Percentiles rank a stretch among this genome's conserved stretches.
Conservation (phyloP, 2,888 invertebrate species). For the Lysandra bellargus region DNA sequence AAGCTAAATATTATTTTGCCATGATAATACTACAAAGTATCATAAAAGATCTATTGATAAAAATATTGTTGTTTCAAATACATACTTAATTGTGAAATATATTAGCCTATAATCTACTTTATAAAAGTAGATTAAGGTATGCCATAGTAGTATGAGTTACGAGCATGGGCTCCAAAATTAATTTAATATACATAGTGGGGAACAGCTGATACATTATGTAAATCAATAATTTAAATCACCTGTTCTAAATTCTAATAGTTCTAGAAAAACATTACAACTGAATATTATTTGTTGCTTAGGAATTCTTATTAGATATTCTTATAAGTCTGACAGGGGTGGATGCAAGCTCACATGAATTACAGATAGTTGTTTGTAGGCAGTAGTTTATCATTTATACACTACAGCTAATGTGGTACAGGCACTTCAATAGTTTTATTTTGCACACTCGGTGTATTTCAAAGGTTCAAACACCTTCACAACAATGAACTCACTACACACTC, state of each 20-base stretch:
- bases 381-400: neutral
- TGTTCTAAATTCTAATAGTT: too few relatives aligned
- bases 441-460: neutral
- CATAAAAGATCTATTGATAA: neutral
- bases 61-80: neutral
- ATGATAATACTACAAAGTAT: neutral
- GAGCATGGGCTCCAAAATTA: too few relatives aligned
- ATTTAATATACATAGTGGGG: too few relatives aligned
- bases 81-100: neutral
- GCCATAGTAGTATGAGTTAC: too few relatives aligned
- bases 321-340: neutral
- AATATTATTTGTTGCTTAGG: neutral
- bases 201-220: too few relatives aligned
- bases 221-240: too few relatives aligned
- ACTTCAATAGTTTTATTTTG: neutral
- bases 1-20: neutral
- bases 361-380: neutral
- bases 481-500: neutral
- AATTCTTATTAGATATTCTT: neutral
- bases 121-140: too few relatives aligned
- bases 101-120: neutral
- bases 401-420: neutral
- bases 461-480: conserved; percentile 12
- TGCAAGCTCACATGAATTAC: neutral
- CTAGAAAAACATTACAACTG: neutral